phyloP scores from a whole-genome alignment of 2,797 vertebrate species.

The Pelobates cultripes region DNA sequence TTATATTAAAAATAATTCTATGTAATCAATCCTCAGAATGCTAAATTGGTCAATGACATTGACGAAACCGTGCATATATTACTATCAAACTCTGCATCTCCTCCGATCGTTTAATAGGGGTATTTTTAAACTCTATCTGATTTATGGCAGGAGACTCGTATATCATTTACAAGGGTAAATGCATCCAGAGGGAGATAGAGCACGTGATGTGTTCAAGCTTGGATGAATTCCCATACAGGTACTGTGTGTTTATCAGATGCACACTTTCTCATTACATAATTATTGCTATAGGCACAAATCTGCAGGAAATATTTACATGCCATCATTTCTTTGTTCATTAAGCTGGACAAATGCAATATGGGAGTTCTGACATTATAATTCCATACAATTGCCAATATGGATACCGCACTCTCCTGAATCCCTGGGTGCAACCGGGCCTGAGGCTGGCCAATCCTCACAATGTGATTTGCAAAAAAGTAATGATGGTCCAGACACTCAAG shows the following conservation, averaged over 20 bases:
- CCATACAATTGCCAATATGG: too few relatives aligned
- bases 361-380: too few relatives aligned
- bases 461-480: too few relatives aligned
- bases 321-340: too few relatives aligned
- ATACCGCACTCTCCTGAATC: too few relatives aligned
- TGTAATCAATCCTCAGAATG: too few relatives aligned
- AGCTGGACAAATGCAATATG: too few relatives aligned
- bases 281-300: neutral
- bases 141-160: slow-evolving; percentile 25
- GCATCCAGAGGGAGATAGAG: slow-evolving; percentile 13
- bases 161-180: slow-evolving; percentile 29
- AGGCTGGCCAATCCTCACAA: too few relatives aligned
- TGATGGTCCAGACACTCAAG: too few relatives aligned
- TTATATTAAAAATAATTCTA: too few relatives aligned
- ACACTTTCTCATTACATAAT: neutral
- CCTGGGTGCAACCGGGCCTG: too few relatives aligned
- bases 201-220: neutral
- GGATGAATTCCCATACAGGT: neutral
- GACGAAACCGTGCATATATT: neutral
- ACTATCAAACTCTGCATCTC: neutral
- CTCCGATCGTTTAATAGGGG: neutral
- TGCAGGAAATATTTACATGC: neutral
- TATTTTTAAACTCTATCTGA: slow-evolving; percentile 33
- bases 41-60: too few relatives aligned
- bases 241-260: neutral